phyloP scores from a whole-genome alignment of 2,113 vertebrate genomes.

The Cephalopterus ornatus region DNA sequence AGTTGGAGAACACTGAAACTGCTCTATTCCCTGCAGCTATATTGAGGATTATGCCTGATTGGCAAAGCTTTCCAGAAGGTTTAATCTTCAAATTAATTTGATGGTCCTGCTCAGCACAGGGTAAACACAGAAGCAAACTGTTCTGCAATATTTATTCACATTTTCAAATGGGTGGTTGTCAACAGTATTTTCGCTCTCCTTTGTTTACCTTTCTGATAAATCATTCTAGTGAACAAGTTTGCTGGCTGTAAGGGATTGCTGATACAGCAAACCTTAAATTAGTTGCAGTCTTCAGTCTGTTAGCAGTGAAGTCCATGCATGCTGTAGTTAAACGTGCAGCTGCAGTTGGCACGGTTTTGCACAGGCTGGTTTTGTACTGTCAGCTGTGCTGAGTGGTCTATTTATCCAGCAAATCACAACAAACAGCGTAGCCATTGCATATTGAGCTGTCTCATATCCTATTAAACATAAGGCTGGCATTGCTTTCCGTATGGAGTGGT shows the following conservation, averaged over 20 bases:
- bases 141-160: background rate
- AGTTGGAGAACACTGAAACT: background rate
- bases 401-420: background rate
- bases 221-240: background rate
- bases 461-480: background rate
- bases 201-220: conserved; percentile 24
- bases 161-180: background rate
- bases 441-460: accelerated
- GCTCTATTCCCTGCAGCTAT: background rate
- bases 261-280: background rate
- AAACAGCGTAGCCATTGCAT: background rate
- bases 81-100: conserved; percentile 38
- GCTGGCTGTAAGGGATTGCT: background rate
- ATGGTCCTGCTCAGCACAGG: background rate
- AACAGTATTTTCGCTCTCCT: background rate
- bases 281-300: background rate
- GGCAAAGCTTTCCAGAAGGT: background rate
- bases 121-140: background rate
- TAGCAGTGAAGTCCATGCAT: background rate
- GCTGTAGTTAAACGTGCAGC: background rate
- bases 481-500: background rate
- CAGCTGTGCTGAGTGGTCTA: background rate
- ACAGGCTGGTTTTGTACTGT: background rate
- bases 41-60: background rate
- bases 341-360: background rate